Conservation (phyloP, 2,797 vertebrate species). For the Artibeus jamaicensis region DNA sequence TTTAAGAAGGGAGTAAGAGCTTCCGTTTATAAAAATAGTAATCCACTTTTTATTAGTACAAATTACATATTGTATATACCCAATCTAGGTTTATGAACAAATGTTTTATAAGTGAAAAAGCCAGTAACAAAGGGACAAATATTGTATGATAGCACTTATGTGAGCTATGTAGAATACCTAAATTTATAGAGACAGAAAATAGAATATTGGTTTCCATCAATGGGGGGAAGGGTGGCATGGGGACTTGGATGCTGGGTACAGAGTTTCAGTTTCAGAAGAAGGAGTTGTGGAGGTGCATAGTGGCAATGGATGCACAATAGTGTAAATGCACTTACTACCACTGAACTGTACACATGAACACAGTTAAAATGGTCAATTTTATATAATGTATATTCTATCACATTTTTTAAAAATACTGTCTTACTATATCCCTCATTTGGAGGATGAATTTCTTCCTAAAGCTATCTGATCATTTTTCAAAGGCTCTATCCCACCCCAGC, state of each 20-base stretch:
- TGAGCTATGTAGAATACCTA: not conserved
- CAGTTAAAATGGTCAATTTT: not conserved
- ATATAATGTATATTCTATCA: not conserved
- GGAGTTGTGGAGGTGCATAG: not conserved
- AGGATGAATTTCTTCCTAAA: not conserved
- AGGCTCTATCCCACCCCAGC: not conserved
- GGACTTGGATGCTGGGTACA: not conserved
- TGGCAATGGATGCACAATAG: not conserved
- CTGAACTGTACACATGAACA: not conserved
- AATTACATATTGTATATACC: not conserved
- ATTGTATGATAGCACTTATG: not conserved
- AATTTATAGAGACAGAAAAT: not conserved
- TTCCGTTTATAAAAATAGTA: conserved; percentile 9
- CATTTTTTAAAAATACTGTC: not conserved
- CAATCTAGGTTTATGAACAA: not conserved
- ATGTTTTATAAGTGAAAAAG: conserved; percentile 4
- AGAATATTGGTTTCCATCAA: not conserved
- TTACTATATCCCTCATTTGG: not conserved
- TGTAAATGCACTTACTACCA: not conserved
- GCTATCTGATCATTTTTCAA: not conserved
- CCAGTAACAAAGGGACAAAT: not conserved
- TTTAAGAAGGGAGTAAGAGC: not conserved
- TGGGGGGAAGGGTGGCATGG: not conserved
- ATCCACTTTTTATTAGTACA: not conserved
- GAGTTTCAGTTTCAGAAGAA: not conserved